A percentile compares a stretch with the other conserved stretches of the same genome.
phyloP scores from a whole-genome alignment of 1,140 invertebrate genomes.

The Leptoteleia sp. region DNA sequence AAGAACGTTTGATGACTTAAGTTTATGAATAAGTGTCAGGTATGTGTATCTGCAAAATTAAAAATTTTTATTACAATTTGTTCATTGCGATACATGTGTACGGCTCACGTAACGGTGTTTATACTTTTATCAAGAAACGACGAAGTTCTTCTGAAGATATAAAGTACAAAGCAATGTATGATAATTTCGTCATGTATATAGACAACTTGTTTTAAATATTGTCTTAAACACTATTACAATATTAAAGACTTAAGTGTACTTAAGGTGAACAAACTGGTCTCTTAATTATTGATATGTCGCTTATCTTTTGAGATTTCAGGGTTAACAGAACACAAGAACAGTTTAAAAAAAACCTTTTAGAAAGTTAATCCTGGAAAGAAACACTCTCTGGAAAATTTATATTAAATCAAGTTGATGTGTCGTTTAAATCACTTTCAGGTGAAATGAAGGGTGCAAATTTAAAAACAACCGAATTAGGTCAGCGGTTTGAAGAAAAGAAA shows the following conservation, averaged over 20 bases:
- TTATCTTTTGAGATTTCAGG: conserved; percentile 53
- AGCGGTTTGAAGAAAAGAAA: too few species aligned
- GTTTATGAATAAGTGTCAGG: conserved; percentile 3
- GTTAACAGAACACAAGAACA: conserved; percentile 39
- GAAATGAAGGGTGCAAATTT: too few species aligned
- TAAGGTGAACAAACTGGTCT: conserved; percentile 37
- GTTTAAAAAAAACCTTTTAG: conserved; percentile 18
- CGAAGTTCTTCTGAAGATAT: conserved; percentile 30
- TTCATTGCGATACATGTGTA: conserved; percentile 32
- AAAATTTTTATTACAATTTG: conserved; percentile 53
- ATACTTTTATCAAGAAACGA: conserved; percentile 56
- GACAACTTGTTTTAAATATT: conserved; percentile 46
- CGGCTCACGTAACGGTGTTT: conserved; percentile 49
- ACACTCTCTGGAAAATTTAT: too few species aligned
- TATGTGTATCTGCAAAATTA: conserved; percentile 44
- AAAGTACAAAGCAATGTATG: conserved; percentile 36
- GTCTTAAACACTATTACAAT: conserved; percentile 33
- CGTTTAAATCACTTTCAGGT: too few species aligned
- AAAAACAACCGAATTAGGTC: too few species aligned
- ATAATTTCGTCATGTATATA: conserved; percentile 27
- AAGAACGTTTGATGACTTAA: too few species aligned
- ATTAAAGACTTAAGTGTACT: conserved; percentile 25
- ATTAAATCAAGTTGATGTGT: too few species aligned
- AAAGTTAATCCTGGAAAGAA: conserved; percentile 7
- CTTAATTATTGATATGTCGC: conserved; percentile 16